phyloP scores from a whole-genome alignment of 35 echinoderm and acorn worm species.

The Holothuria glaberrima region DNA sequence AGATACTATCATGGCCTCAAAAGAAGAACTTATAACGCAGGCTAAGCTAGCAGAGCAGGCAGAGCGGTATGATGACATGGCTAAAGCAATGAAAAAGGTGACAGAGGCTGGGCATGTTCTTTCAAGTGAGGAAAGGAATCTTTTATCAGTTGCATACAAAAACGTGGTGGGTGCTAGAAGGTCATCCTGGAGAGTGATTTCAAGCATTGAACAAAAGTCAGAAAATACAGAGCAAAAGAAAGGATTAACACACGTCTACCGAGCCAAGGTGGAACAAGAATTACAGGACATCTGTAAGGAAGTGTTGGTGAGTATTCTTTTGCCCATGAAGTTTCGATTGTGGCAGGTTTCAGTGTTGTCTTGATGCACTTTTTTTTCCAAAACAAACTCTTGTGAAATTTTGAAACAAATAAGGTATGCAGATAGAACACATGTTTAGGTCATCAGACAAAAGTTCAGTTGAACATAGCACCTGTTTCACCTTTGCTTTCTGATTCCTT shows the following conservation, averaged over 20 bases:
- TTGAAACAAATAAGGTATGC: too few species aligned
- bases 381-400: too few species aligned
- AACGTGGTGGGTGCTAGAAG: slow-evolving; percentile 96
- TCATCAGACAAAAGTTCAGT: too few species aligned
- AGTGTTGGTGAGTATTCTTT: slow-evolving; percentile 75
- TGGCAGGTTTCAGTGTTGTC: too few species aligned
- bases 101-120: slow-evolving; percentile 48
- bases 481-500: too few species aligned
- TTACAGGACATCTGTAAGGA: slow-evolving; percentile 84
- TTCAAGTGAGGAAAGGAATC: slow-evolving; percentile 87
- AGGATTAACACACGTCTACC: slow-evolving; percentile 60
- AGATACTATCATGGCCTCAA: slow-evolving; percentile 30
- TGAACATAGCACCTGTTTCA: too few species aligned
- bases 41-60: slow-evolving; percentile 95
- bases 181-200: slow-evolving; percentile 92
- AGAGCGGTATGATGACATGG: slow-evolving; percentile 99
- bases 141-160: slow-evolving; percentile 99
- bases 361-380: too few species aligned
- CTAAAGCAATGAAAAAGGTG: slow-evolving; percentile 83
- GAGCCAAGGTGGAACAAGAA: slow-evolving; percentile 82
- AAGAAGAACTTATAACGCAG: slow-evolving; percentile 50
- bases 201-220: slow-evolving; percentile 85
- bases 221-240: slow-evolving; percentile 66
- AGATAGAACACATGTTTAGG: too few species aligned
- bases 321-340: too few species aligned